A percentile compares a stretch with the other conserved stretches of the same genome.
Evolutionary conservation across 1,140 invertebrate genomes (phyloP).

Genomic region (Pseudomyrmex dendroicus): DNA sequence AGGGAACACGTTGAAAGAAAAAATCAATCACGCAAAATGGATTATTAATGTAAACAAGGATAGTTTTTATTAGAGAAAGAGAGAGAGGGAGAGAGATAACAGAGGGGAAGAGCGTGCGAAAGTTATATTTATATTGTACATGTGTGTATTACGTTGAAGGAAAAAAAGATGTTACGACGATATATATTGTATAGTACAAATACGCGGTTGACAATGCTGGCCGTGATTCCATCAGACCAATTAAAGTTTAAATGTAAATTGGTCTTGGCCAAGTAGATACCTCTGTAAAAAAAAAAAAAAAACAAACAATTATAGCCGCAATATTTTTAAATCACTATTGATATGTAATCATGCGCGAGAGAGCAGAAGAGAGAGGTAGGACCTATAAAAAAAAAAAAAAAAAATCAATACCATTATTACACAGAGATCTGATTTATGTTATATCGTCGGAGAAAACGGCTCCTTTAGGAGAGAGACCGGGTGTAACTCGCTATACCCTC

Average conservation of each 20-base stretch:
- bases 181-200: conserved; percentile 24
- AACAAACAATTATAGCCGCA: not conserved
- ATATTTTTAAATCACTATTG: conserved; percentile 24
- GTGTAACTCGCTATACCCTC: not conserved
- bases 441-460: not conserved
- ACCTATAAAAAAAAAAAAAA: not conserved
- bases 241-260: conserved; percentile 33
- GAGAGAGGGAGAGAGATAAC: not conserved
- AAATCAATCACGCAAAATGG: not conserved
- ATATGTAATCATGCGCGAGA: not conserved
- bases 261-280: conserved; percentile 22
- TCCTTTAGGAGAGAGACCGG: not conserved
- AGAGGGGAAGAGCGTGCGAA: not conserved
- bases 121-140: conserved; percentile 9
- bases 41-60: conserved; percentile 4
- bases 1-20: not conserved
- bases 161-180: conserved; percentile 12
- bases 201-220: conserved; percentile 1
- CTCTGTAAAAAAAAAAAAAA: conserved; percentile 3
- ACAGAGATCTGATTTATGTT: conserved; percentile 27
- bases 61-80: conserved; percentile 1
- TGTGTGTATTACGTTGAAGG: conserved; percentile 20
- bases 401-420: not conserved
- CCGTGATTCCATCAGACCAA: conserved; percentile 12
- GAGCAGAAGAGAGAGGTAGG: not conserved